Evolutionary conservation across 1,140 invertebrate species (phyloP), one percentile per base, ranked within the genome.

Genomic region (Pseudomyrmex sp.): DNA sequence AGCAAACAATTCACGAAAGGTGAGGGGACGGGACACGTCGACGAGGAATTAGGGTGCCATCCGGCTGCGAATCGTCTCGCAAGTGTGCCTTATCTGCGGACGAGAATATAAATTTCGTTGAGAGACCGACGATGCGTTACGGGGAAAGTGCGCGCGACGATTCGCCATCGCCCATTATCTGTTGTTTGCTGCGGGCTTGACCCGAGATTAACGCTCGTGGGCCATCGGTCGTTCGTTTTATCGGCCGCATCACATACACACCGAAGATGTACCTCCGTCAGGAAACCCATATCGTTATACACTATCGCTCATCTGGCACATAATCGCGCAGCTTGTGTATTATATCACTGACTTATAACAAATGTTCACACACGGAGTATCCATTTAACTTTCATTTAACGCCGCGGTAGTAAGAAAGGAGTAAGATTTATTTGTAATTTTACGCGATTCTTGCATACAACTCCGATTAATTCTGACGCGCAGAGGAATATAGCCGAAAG

Each of bases 81-180:
- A 61, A 86, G 82, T 90, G 88, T 91, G 86, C 86, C 90, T 91
- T 91, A 91, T 90, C 89, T 88, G 58, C 59, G 69, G 35, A 59
- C 72, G 83, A 77, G 84, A 90, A 88, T 90, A 90, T 90, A 89
- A 91, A 89, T 90, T 90, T 83, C 20, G 59, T 65, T 63, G 79
- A 84, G 88, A 89, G 75, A 77, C 50, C 77, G 66, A 54, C 89
- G 79, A 89, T 89, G 85, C 74, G 77, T 89, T 87, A 76, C 76
- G 70, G 72, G 63, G 72, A 74, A 26, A 68, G 35, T 56, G 54
- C 58, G 80, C 77, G 75, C 84, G 76, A 56, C 69, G 83, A 85
- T 90, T 85, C 56, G 63, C 85, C 82, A 88, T 90, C 84, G 84
- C 66, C 88, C 79, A 89, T 91, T 91, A 91, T 72, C 83, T 56